phyloP scores from a whole-genome alignment of 2,888 invertebrate species.

The Trypoxylon attenuatum region DNA sequence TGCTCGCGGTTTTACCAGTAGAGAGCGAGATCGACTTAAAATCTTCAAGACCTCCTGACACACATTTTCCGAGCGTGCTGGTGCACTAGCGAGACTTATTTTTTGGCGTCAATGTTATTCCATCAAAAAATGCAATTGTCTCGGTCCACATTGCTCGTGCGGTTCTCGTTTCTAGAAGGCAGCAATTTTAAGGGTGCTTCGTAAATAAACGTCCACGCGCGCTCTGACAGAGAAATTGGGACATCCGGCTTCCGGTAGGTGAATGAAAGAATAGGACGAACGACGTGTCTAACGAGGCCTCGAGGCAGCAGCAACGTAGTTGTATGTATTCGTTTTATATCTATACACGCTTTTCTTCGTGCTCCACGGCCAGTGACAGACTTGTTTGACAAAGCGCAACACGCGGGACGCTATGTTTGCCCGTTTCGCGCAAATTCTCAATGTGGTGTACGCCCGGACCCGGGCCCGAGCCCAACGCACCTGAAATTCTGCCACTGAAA shows the following conservation, averaged over 20 bases:
- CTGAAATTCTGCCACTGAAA: constrained; percentile 43
- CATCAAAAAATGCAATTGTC: not conserved
- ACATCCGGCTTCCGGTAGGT: not conserved
- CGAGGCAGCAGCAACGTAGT: constrained; percentile 26
- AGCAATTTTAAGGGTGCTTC: not conserved
- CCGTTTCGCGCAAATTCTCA: constrained; percentile 30
- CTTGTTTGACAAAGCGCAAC: constrained; percentile 39
- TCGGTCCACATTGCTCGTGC: not conserved
- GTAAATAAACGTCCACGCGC: not conserved
- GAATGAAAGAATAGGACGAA: constrained; percentile 8
- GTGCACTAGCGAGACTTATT: not conserved
- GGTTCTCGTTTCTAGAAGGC: not conserved
- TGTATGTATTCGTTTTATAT: constrained; percentile 26
- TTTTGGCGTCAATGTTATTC: not conserved
- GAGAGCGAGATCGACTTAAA: not conserved
- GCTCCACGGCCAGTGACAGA: constrained; percentile 27
- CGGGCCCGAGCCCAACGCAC: not conserved
- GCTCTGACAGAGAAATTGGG: not conserved
- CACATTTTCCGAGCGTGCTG: not conserved
- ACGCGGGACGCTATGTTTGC: constrained; percentile 15
- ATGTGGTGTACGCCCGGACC: constrained; percentile 1
- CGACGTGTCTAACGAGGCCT: constrained; percentile 7
- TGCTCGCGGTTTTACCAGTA: too few species aligned
- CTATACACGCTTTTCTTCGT: constrained; percentile 28
- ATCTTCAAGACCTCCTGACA: not conserved